Evolutionary conservation across 2,888 invertebrate species (phyloP), one percentile per base, ranked within the genome.

Genomic region (Melanchra persicariae): DNA sequence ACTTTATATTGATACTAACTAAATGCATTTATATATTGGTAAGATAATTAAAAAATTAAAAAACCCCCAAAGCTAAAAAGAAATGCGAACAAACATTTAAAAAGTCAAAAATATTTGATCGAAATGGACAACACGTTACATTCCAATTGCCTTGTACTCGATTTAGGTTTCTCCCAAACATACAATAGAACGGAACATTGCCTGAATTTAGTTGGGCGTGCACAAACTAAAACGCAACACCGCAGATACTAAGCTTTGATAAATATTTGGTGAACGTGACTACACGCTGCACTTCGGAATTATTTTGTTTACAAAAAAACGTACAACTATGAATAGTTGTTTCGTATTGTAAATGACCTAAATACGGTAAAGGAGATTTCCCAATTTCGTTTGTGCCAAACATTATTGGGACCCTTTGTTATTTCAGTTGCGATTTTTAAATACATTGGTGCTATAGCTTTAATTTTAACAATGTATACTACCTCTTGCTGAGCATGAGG

Each of bases 241-340:
- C 24, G 19, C 58, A 51, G 76, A 58, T 68, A 71, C 54, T 51
- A 45, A 55, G 62, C 26, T 52, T 24, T 43, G 51, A 73, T 64
- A 67, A 70, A 81, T 71, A 70, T 81, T 81, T 61, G 70, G 54
- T 10, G 76, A 60, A 81, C 83, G 83, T 83, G 81, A 81, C 79
- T 70, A 58, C 30, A 22, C 61, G 34, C 40, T 57, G 65, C 63
- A 63, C 49, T 54, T 37, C 17, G 1, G 65, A 1, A 76, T 83
- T 79, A 68, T 47, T 57, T 34, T 49, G 43, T 2, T 22, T 45
- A 55, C 19, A 49, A 68, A 58, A 71, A 49, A 60, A 51, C 4
- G n/a, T 1, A 49, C 15, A 40, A 12, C 2, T 12, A 22, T 10
- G 54, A 74, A 70, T 22, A 43, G 0, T 43, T 62, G 24, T 26